phyloP scores from a whole-genome alignment of 2,888 invertebrate species.

The Athalia cordata region DNA sequence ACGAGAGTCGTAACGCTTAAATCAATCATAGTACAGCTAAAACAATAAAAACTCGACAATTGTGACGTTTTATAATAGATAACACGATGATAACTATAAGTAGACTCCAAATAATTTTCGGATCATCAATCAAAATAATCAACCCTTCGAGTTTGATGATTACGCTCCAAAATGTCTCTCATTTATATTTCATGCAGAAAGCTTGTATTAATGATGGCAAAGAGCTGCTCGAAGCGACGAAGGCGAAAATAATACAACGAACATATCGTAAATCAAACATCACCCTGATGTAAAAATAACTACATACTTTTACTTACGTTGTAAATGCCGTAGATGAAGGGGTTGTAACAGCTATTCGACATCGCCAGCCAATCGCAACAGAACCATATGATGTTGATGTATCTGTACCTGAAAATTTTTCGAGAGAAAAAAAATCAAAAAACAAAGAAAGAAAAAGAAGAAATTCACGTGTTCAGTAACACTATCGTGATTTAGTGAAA shows the following conservation, averaged over 20 bases:
- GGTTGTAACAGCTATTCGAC: slow-evolving; percentile 94
- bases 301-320: slow-evolving; percentile 81
- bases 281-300: not conserved
- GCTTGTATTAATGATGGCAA: not conserved
- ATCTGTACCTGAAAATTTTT: slow-evolving; percentile 79
- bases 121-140: not conserved
- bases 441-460: too few relatives aligned
- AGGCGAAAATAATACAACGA: too few relatives aligned
- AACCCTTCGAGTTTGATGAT: not conserved
- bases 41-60: too few relatives aligned
- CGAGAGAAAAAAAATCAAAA: too few relatives aligned
- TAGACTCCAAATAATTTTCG: not conserved
- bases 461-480: too few relatives aligned
- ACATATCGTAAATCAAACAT: not conserved
- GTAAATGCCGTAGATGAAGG: slow-evolving; percentile 92
- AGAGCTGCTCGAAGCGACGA: not conserved
- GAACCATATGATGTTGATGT: slow-evolving; percentile 91
- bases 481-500: too few relatives aligned
- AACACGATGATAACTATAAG: too few relatives aligned
- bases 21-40: too few relatives aligned
- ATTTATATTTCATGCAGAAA: not conserved
- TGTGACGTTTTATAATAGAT: too few relatives aligned
- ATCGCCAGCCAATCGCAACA: slow-evolving; percentile 91
- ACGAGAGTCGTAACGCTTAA: too few relatives aligned
- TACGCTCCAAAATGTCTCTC: not conserved